Evolutionary conservation across 2,888 invertebrate species (phyloP).

Genomic region (Drosophila sordidapex): DNA sequence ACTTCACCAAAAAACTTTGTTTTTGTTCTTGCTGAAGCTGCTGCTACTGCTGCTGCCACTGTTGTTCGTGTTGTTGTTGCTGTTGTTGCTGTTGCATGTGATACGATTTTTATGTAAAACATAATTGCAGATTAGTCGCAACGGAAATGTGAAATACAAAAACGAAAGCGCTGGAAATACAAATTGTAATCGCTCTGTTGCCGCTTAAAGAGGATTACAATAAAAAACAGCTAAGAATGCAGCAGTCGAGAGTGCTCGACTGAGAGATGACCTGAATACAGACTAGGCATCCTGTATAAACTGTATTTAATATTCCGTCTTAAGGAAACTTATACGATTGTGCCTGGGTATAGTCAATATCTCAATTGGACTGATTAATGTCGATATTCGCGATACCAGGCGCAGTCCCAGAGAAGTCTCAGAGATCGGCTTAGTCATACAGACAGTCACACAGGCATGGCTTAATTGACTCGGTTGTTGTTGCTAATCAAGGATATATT

Average conservation of each 20-base stretch:
- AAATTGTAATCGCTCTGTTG: constrained; percentile 65
- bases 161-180: constrained; percentile 34
- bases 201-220: constrained; percentile 70
- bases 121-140: constrained; percentile 78
- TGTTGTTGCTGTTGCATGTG: constrained; percentile 50
- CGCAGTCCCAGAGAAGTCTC: neutral
- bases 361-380: neutral
- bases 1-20: constrained; percentile 46
- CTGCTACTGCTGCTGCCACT: constrained; percentile 17
- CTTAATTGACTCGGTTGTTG: neutral
- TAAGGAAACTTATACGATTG: neutral
- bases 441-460: neutral
- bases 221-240: neutral
- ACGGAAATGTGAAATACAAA: constrained; percentile 56
- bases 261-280: neutral
- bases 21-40: constrained; percentile 3
- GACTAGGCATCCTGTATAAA: fast-evolving
- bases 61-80: constrained; percentile 9
- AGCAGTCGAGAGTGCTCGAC: neutral
- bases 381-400: neutral
- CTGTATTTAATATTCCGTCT: neutral
- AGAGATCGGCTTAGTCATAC: neutral
- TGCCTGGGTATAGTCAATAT: neutral
- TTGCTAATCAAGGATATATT: neutral
- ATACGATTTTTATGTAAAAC: constrained; percentile 78